phyloP scores from a whole-genome alignment of 2,888 invertebrate genomes.

The Patella depressa region DNA sequence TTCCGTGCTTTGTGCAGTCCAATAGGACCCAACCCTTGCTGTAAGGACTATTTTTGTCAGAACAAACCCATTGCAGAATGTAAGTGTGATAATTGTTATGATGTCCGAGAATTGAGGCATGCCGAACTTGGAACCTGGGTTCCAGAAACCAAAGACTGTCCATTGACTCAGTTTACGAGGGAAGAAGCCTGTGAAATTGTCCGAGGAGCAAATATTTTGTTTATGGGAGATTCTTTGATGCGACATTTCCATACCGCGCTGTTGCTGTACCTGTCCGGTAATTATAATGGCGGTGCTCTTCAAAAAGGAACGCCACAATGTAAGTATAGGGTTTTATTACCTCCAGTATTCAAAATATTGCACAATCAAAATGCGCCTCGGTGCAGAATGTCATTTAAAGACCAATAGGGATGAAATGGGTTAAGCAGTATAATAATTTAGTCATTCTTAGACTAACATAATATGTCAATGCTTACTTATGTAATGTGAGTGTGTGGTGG shows the following conservation, averaged over 20 bases:
- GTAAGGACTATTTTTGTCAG: not conserved
- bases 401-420: too few relatives aligned
- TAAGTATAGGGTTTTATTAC: not conserved
- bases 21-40: not conserved
- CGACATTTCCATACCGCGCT: not conserved
- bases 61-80: not conserved
- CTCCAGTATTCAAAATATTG: too few relatives aligned
- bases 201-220: not conserved
- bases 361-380: too few relatives aligned
- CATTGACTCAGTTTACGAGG: not conserved
- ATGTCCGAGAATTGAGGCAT: not conserved
- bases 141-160: not conserved
- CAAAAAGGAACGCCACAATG: slow-evolving; percentile 1
- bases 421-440: too few relatives aligned
- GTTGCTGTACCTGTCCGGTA: not conserved
- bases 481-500: too few relatives aligned
- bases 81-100: not conserved
- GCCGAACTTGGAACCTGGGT: slow-evolving; percentile 8
- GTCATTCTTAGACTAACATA: too few relatives aligned
- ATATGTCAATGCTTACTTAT: too few relatives aligned
- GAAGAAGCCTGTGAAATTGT: slow-evolving; percentile 9
- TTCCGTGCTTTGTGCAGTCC: not conserved
- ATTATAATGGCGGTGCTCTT: not conserved
- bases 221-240: not conserved
- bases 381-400: too few relatives aligned